phyloP scores from a whole-genome alignment of 2,888 invertebrate genomes.

The Philereme transversata region DNA sequence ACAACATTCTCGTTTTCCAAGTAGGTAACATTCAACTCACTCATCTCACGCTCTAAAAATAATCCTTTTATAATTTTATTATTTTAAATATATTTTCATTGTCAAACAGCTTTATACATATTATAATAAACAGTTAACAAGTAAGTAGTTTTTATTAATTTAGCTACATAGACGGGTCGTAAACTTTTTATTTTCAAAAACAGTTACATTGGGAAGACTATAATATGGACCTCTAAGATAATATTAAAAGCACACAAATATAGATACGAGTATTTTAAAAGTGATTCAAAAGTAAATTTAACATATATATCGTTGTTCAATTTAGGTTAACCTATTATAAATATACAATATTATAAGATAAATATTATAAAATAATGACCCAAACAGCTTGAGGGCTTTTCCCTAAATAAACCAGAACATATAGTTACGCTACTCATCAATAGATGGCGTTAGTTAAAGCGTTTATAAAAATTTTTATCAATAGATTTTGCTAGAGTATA shows the following conservation, averaged over 20 bases:
- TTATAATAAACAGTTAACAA: slow-evolving; percentile 10
- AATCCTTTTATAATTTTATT: slow-evolving; percentile 2
- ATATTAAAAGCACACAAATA: slow-evolving; percentile 20
- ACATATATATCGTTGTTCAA: slow-evolving; percentile 18
- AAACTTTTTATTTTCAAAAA: slow-evolving; percentile 15
- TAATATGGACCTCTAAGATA: slow-evolving; percentile 28
- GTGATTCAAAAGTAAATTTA: neutral
- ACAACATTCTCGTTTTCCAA: neutral
- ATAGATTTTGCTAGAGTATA: slow-evolving; percentile 30
- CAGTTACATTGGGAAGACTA: slow-evolving; percentile 18
- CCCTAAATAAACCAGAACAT: slow-evolving; percentile 18
- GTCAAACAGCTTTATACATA: slow-evolving; percentile 50
- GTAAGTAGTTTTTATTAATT: slow-evolving; percentile 6
- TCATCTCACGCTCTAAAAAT: slow-evolving; percentile 2
- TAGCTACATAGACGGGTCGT: slow-evolving; percentile 29
- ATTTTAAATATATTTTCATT: slow-evolving; percentile 66
- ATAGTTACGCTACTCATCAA: slow-evolving; percentile 46
- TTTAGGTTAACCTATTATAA: neutral
- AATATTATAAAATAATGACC: neutral
- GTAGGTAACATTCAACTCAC: slow-evolving; percentile 2
- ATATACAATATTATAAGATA: neutral
- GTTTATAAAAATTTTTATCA: slow-evolving; percentile 36
- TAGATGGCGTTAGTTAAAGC: slow-evolving; percentile 48
- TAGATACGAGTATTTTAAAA: neutral
- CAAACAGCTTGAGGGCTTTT: neutral